Evolutionary conservation across 2,888 invertebrate genomes (phyloP).

Genomic region (Noctua pronuba): DNA sequence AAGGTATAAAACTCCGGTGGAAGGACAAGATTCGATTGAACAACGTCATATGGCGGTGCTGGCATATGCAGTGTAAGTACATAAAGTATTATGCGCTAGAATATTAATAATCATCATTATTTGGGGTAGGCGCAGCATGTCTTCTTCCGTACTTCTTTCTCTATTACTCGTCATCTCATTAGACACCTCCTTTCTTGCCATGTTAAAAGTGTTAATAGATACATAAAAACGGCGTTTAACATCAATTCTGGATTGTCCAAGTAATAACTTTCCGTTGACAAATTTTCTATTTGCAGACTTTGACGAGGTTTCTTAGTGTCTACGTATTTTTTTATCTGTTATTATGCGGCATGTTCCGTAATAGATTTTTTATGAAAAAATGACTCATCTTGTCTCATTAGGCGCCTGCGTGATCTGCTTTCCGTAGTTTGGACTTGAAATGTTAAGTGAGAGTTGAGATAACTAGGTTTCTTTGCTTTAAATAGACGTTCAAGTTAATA

Average conservation of each 20-base stretch:
- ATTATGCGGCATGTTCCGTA: slow-evolving; percentile 6
- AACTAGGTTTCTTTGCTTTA: neutral
- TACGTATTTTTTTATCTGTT: slow-evolving; percentile 27
- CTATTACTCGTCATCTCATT: no score
- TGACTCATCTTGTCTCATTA: slow-evolving; percentile 20
- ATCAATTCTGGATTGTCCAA: neutral
- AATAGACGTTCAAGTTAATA: slow-evolving; percentile 2
- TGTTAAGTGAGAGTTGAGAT: slow-evolving; percentile 4
- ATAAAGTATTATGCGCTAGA: neutral
- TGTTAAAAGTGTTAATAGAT: neutral
- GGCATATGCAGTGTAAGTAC: slow-evolving; percentile 99
- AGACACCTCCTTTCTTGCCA: no score
- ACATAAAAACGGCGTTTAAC: neutral
- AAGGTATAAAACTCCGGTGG: slow-evolving; percentile 98
- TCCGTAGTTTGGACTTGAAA: slow-evolving; percentile 21
- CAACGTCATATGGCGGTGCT: slow-evolving; percentile 99
- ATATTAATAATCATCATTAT: neutral
- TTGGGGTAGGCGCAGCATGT: no score
- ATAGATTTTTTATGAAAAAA: slow-evolving; percentile 9
- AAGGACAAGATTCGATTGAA: slow-evolving; percentile 99
- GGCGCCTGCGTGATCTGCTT: slow-evolving; percentile 29
- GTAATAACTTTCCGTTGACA: neutral
- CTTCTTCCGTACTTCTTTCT: no score
- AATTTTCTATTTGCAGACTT: slow-evolving; percentile 26
- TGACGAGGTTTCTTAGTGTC: slow-evolving; percentile 10